Conservation (phyloP, 1,140 invertebrate species). For the Acromyrmex echinatior region DNA sequence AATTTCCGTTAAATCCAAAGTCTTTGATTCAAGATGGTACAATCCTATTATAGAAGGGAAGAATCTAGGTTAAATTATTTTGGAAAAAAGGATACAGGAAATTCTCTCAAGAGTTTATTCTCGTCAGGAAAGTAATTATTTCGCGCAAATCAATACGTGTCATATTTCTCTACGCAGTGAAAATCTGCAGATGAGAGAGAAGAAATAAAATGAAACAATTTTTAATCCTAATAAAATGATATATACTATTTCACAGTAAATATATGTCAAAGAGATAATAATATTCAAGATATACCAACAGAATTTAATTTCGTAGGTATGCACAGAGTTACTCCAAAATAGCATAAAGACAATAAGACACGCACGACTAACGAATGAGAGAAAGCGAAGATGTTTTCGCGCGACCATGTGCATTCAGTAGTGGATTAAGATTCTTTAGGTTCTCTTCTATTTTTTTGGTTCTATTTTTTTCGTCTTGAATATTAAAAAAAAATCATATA, state of each 20-base stretch:
- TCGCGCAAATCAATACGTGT: conserved; percentile 13
- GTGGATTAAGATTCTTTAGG: conserved; percentile 50
- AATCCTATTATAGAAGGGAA: background rate
- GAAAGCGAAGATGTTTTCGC: conserved; percentile 18
- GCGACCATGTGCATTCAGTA: conserved; percentile 36
- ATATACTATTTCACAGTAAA: conserved; percentile 1
- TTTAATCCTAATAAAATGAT: background rate
- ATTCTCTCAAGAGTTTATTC: conserved; percentile 18
- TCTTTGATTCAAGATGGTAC: background rate
- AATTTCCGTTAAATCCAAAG: conserved; percentile 32
- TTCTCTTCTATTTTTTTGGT: background rate
- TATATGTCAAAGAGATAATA: background rate
- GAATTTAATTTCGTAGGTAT: conserved; percentile 31
- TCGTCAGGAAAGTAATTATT: conserved; percentile 42
- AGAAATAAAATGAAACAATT: background rate
- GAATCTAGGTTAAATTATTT: conserved; percentile 39
- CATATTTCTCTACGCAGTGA: background rate
- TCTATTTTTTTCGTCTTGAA: background rate
- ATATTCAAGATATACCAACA: background rate
- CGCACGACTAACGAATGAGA: conserved; percentile 11
- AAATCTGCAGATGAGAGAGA: background rate
- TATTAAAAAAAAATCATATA: background rate
- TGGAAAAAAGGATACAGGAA: background rate
- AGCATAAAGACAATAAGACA: conserved; percentile 54
- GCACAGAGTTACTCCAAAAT: conserved; percentile 41